phyloP scores from a whole-genome alignment of 2,113 vertebrate species.

The Sciurus niger region DNA sequence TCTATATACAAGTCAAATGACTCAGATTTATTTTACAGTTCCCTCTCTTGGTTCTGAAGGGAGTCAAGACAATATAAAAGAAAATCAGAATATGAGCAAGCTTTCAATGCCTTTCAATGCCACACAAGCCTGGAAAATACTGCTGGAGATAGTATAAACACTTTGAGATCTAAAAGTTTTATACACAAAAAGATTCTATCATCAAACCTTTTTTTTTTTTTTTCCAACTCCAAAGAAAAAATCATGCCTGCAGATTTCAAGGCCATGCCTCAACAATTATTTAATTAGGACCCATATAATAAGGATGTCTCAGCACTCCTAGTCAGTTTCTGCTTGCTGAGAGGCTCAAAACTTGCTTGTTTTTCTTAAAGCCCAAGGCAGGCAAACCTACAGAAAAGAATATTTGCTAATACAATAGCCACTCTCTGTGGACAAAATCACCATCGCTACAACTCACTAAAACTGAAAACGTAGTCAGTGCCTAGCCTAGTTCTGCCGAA shows the following conservation, averaged over 20 bases:
- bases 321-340: background rate
- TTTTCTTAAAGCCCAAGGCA: background rate
- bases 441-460: too few relatives aligned
- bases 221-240: background rate
- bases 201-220: background rate
- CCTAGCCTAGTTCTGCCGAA: background rate
- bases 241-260: background rate
- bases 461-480: background rate
- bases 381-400: background rate
- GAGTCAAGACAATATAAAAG: background rate
- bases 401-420: background rate
- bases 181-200: background rate
- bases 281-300: background rate
- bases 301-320: fast-evolving
- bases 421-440: fast-evolving
- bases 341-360: background rate
- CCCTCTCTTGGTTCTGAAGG: background rate
- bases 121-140: background rate
- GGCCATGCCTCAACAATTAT: background rate
- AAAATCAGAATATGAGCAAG: background rate
- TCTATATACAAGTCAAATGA: background rate
- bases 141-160: background rate
- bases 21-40: background rate
- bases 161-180: background rate
- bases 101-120: background rate